A percentile compares a stretch with the other conserved stretches of the same genome.
Conservation (phyloP, 2,888 invertebrate species). For the Acanthococcus lagerstroemiae region DNA sequence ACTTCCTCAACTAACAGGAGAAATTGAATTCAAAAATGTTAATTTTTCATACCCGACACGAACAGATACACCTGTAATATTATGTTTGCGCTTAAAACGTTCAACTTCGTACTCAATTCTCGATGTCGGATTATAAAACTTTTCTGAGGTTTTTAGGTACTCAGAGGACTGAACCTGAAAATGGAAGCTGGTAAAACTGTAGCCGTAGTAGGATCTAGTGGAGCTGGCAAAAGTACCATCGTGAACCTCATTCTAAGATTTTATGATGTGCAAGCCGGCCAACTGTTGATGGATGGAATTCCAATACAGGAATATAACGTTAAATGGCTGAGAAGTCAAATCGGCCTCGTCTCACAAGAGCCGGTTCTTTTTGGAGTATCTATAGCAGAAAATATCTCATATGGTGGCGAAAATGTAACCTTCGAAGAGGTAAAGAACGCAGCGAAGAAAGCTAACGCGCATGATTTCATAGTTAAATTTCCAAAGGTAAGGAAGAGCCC, state of each 20-base stretch:
- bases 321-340: conserved; percentile 64
- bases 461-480: conserved; percentile 38
- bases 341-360: conserved; percentile 86
- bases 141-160: conserved; percentile 43
- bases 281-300: conserved; percentile 54
- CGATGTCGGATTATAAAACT: not conserved
- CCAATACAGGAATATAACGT: conserved; percentile 62
- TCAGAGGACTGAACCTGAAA: conserved; percentile 55
- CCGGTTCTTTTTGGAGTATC: conserved; percentile 57
- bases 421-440: conserved; percentile 41
- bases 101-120: not conserved
- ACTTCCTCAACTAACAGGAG: conserved; percentile 44
- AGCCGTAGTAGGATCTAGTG: conserved; percentile 62
- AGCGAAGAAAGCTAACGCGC: conserved; percentile 43
- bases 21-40: conserved; percentile 61
- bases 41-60: conserved; percentile 74
- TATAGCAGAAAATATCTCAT: conserved; percentile 51
- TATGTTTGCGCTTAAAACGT: not conserved
- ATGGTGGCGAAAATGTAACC: conserved; percentile 43
- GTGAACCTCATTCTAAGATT: conserved; percentile 63
- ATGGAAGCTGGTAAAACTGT: conserved; percentile 64
- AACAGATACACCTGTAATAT: conserved; percentile 45
- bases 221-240: conserved; percentile 70
- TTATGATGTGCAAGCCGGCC: conserved; percentile 58
- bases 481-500: conserved; percentile 35